Conservation (phyloP, 2,888 invertebrate genomes). For the Limnephilus rhombicus region DNA sequence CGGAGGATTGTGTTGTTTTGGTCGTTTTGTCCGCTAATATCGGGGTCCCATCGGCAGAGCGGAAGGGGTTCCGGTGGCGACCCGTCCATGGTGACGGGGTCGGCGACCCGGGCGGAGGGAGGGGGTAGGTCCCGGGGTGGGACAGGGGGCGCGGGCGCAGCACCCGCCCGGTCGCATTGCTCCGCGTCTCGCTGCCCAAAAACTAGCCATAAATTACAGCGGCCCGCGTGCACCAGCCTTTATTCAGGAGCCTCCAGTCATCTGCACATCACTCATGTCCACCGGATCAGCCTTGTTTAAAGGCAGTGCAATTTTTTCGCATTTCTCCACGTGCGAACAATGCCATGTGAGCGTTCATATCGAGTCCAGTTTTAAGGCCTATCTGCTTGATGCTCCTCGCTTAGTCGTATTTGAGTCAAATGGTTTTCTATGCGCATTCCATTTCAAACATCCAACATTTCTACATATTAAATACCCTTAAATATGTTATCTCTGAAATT, state of each 20-base stretch:
- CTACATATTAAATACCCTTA: not conserved
- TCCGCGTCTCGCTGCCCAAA: conserved; percentile 66
- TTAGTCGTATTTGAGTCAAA: not conserved
- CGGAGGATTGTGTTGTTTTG: not conserved
- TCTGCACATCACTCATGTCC: conserved; percentile 43
- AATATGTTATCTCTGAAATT: no score
- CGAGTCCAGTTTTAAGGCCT: not conserved
- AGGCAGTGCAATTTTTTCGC: conserved; percentile 42
- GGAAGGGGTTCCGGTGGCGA: conserved; percentile 33
- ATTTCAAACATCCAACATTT: not conserved
- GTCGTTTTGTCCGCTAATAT: not conserved
- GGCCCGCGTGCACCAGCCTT: conserved; percentile 69
- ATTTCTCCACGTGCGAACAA: conserved; percentile 44
- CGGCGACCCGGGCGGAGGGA: conserved; percentile 7
- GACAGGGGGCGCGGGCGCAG: conserved; percentile 67
- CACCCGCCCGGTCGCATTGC: conserved; percentile 62
- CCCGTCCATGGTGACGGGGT: conserved; percentile 7
- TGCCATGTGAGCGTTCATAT: conserved; percentile 35
- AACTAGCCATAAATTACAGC: conserved; percentile 78
- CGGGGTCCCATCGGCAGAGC: not conserved
- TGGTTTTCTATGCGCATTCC: not conserved
- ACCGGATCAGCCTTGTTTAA: conserved; percentile 30
- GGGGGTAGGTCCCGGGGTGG: conserved; percentile 68
- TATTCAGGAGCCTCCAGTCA: conserved; percentile 30
- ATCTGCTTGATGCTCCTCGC: not conserved